phyloP scores from a whole-genome alignment of 2,888 invertebrate genomes.

The Leptinotarsa peninsularis region DNA sequence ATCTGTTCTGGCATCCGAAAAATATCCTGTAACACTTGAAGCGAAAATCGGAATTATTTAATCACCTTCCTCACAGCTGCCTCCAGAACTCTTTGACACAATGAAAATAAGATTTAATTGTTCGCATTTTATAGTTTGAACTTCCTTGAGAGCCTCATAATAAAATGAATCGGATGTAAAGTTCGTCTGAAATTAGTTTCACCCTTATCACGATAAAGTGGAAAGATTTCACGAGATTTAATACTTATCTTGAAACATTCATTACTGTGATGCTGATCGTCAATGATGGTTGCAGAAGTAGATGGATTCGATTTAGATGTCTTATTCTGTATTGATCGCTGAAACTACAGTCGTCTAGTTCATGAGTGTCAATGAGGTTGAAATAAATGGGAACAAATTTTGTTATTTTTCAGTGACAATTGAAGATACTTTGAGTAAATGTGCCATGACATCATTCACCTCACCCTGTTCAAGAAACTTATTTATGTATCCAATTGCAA shows the following conservation, averaged over 20 bases:
- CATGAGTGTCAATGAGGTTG: too few species aligned
- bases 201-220: slow-evolving; percentile 43
- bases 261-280: background rate
- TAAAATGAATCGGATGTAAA: slow-evolving; percentile 37
- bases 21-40: slow-evolving; percentile 6
- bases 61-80: slow-evolving; percentile 45
- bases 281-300: background rate
- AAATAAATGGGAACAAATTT: too few species aligned
- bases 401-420: too few species aligned
- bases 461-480: too few species aligned
- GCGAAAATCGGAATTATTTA: slow-evolving; percentile 45
- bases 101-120: slow-evolving; percentile 50
- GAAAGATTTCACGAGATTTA: slow-evolving; percentile 39
- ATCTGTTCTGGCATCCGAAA: background rate
- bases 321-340: too few species aligned
- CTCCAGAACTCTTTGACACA: slow-evolving; percentile 46
- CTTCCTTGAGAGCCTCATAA: slow-evolving; percentile 25
- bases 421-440: too few species aligned
- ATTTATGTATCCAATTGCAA: too few species aligned
- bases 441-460: too few species aligned
- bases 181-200: slow-evolving; percentile 43
- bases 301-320: too few species aligned
- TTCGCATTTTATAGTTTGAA: slow-evolving; percentile 48
- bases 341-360: background rate
- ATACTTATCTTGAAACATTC: slow-evolving; percentile 27